A percentile compares a stretch with the other conserved stretches of the same genome.
phyloP scores from a whole-genome alignment of 2,113 vertebrate genomes.

The Nerophis lumbriciformis region DNA sequence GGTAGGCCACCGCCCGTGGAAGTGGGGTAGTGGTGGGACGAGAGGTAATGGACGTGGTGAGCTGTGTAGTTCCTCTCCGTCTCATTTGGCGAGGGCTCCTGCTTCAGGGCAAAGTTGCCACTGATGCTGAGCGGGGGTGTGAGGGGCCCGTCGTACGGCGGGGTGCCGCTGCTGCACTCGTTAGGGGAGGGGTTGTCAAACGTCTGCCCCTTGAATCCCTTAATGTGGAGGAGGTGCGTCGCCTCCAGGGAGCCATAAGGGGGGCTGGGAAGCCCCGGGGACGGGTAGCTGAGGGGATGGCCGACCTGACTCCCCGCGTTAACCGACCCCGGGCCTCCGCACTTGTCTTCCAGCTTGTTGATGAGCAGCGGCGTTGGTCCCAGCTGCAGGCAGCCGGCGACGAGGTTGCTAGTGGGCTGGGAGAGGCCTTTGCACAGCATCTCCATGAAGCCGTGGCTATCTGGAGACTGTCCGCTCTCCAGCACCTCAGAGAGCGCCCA shows the following conservation, averaged over 20 bases:
- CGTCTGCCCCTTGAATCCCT: conserved; percentile 81
- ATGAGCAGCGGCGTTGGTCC: conserved; percentile 71
- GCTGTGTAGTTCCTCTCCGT: conserved; percentile 79
- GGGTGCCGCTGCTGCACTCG: conserved; percentile 75
- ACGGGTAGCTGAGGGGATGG: conserved; percentile 81
- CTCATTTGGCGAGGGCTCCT: conserved; percentile 83
- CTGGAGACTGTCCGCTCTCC: conserved; percentile 83
- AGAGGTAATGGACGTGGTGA: conserved; percentile 68
- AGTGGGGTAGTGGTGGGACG: conserved; percentile 67
- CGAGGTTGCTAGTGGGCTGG: conserved; percentile 94
- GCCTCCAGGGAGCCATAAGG: conserved; percentile 89
- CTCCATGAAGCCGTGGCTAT: conserved; percentile 88
- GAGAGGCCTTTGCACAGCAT: conserved; percentile 98
- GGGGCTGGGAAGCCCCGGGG: conserved; percentile 89
- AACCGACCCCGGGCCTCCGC: conserved; percentile 52
- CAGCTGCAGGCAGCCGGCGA: conserved; percentile 91
- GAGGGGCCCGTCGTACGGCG: conserved; percentile 88
- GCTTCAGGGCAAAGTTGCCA: conserved; percentile 91
- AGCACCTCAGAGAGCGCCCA: conserved; percentile 96
- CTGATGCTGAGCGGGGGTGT: conserved; percentile 92
- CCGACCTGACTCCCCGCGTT: conserved; percentile 54
- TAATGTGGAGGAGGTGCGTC: conserved; percentile 85
- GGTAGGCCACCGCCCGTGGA: conserved; percentile 68
- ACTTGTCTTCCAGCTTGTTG: conserved; percentile 85
- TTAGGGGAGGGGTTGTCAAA: conserved; percentile 81